A percentile compares a stretch with the other conserved stretches of the same genome.
Conservation (phyloP, 2,888 invertebrate genomes). For the Campaea margaritaria region DNA sequence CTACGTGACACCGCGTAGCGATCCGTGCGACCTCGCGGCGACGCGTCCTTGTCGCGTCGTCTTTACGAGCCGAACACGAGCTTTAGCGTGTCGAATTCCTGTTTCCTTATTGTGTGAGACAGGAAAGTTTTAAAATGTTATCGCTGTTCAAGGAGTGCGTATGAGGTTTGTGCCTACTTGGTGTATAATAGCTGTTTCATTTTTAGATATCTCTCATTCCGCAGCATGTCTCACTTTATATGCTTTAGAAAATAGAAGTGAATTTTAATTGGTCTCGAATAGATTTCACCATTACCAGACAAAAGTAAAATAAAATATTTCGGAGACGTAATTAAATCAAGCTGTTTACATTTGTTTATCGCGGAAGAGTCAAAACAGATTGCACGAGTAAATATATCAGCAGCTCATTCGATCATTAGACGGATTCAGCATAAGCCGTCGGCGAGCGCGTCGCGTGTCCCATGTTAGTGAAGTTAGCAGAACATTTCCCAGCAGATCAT, state of each 20-base stretch:
- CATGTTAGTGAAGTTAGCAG: no score
- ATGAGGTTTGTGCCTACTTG: no score
- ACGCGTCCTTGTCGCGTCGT: conserved; percentile 1
- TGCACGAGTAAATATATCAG: conserved; percentile 14
- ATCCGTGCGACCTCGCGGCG: conserved; percentile 3
- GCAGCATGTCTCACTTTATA: not conserved
- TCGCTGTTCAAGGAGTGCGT: conserved; percentile 8
- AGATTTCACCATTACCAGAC: no score
- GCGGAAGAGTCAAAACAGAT: conserved; percentile 17
- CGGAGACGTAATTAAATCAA: not conserved
- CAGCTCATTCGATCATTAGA: conserved; percentile 9
- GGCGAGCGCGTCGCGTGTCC: no score
- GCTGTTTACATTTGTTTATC: conserved; percentile 9
- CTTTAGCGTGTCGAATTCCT: not conserved
- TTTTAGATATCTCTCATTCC: not conserved
- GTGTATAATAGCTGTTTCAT: not conserved
- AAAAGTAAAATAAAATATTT: not conserved
- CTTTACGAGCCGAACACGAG: conserved; percentile 1
- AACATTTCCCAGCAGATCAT: no score
- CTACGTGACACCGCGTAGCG: not conserved
- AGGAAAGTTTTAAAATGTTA: conserved; percentile 15
- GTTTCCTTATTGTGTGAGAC: conserved; percentile 16
- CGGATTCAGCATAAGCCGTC: conserved; percentile 6
- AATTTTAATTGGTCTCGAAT: no score
- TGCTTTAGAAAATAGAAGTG: not conserved